Evolutionary conservation across 1,140 invertebrate genomes (phyloP).

Genomic region (Wasmannia auropunctata): DNA sequence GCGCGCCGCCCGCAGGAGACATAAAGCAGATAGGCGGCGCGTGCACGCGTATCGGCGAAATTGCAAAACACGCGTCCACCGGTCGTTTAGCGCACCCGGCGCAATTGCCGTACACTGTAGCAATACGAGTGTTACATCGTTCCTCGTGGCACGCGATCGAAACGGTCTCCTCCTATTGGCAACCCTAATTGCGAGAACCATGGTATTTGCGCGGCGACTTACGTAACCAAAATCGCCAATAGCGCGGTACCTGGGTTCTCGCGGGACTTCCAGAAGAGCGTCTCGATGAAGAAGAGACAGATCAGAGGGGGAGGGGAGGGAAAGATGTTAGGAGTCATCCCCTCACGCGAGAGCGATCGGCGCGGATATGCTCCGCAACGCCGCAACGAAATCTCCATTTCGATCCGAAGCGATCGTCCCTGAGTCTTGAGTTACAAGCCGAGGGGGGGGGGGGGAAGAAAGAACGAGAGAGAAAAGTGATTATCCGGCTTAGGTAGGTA

Average conservation of each 20-base stretch:
- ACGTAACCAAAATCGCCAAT: constrained; percentile 66
- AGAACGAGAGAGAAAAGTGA: background rate
- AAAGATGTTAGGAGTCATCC: constrained; percentile 53
- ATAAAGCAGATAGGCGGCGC: constrained; percentile 15
- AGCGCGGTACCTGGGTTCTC: constrained; percentile 58
- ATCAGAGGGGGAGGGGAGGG: too few relatives aligned
- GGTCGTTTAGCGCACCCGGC: constrained; percentile 51
- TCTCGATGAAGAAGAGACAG: background rate
- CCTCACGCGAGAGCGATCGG: constrained; percentile 62
- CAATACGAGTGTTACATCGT: constrained; percentile 67
- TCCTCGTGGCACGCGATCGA: constrained; percentile 69
- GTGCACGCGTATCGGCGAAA: constrained; percentile 36
- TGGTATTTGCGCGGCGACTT: constrained; percentile 64
- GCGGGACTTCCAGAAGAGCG: constrained; percentile 33
- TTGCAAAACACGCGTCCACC: constrained; percentile 48
- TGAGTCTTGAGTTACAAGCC: background rate
- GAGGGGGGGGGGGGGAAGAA: background rate
- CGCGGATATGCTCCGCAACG: background rate
- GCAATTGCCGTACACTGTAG: constrained; percentile 71
- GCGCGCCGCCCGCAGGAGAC: constrained; percentile 6
- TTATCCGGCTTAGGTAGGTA: constrained; percentile 33
- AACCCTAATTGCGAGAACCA: constrained; percentile 69
- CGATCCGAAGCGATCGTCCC: constrained; percentile 20
- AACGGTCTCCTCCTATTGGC: constrained; percentile 66
- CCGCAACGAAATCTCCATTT: constrained; percentile 46